Evolutionary conservation across 2,888 invertebrate genomes (phyloP), one percentile per base, ranked within the genome.

Genomic region (Emesis furor): DNA sequence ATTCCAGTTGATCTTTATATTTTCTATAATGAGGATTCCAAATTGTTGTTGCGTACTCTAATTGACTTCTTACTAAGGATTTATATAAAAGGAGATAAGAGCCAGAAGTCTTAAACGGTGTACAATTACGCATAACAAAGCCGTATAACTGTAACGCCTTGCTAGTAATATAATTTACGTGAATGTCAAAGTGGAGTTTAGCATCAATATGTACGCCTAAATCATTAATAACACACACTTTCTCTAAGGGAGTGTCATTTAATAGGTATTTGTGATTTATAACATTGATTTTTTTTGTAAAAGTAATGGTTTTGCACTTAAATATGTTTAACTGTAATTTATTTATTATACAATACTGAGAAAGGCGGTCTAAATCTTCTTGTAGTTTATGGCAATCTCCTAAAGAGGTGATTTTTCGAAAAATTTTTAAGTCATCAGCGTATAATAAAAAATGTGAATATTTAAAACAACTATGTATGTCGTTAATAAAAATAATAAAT

Each of bases 81-180:
- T 24, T 24, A 24, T 24, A 24, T 24, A 24, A 24, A 24, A 24
- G 24, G 24, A 24, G 24, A 24, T 24, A 24, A 24, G 24, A 24
- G 24, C 24, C 24, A 24, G 24, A 24, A 24, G 24, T 24, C 24
- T 24, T 24, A 24, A 24, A 24, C 24, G 24, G 24, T 24, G 24
- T 24, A 24, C 24, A 24, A 24, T 24, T 24, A 24, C 24, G 24
- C 24, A 24, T 24, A 24, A 24, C 24, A 24, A 24, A 24, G 24
- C 24, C 24, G 1, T 24, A 24, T 24, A 24, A 24, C 24, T 24
- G 24, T 24, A 24, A 24, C 24, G 24, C 24, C 1, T 24, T 24
- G 24, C 24, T 24, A 39, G 46, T 68, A 5, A 68, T 76, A 24
- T 68, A 46, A 46, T 76, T 14, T n/a, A 73, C 37, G 32, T 69